phyloP scores from a whole-genome alignment of 2,113 vertebrate genomes.

The Xiphophorus couchianus region DNA sequence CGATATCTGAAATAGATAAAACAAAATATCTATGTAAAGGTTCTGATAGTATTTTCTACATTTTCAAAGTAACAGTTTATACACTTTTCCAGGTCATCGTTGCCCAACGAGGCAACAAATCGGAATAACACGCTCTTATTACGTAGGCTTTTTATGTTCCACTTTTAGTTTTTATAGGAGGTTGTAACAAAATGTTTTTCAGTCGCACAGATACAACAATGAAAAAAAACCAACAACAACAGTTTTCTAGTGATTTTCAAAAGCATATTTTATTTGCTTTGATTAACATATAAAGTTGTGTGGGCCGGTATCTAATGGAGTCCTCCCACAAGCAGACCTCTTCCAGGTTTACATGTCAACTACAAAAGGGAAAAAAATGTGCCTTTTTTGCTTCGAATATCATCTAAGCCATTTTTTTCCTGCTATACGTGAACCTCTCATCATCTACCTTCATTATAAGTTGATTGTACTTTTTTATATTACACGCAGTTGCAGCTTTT shows the following conservation, averaged over 20 bases:
- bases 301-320: conserved; percentile 44
- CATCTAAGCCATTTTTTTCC: conserved; percentile 68
- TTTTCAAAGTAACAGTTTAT: conserved; percentile 70
- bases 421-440: conserved; percentile 36
- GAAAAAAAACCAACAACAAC: too few species aligned
- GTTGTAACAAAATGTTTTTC: conserved; percentile 47
- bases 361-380: conserved; percentile 80
- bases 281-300: conserved; percentile 35
- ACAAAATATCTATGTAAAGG: conserved; percentile 66
- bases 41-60: conserved; percentile 76
- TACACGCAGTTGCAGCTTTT: conserved; percentile 68
- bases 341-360: conserved; percentile 73
- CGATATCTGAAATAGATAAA: conserved; percentile 63
- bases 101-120: conserved; percentile 52
- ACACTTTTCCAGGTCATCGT: conserved; percentile 62
- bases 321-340: conserved; percentile 67
- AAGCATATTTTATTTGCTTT: conserved; percentile 52
- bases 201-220: conserved; percentile 20
- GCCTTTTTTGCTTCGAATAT: conserved; percentile 80
- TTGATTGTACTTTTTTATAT: conserved; percentile 78
- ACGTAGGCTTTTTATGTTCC: conserved; percentile 51
- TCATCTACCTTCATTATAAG: conserved; percentile 61
- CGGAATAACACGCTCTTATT: conserved; percentile 55
- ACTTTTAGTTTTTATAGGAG: conserved; percentile 59
- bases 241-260: conserved; percentile 48